Conservation (phyloP, 1,140 invertebrate genomes). For the Diorhabda carinulata region DNA sequence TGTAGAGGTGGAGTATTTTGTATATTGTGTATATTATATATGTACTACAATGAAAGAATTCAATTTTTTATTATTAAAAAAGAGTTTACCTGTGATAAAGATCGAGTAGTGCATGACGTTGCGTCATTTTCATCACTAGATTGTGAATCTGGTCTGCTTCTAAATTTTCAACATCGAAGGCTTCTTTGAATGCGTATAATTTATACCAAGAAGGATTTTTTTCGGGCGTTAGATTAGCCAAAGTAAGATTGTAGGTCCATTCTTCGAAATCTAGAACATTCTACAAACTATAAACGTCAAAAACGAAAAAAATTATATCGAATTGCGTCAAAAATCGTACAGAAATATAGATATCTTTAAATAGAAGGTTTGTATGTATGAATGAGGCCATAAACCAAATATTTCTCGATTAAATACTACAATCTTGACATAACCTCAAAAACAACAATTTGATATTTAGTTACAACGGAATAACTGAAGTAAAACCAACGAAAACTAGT, state of each 20-base stretch:
- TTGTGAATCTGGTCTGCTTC: slow-evolving; percentile 49
- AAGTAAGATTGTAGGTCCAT: slow-evolving; percentile 73
- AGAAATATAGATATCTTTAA: too few relatives aligned
- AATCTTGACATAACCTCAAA: too few relatives aligned
- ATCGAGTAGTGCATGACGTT: slow-evolving; percentile 36
- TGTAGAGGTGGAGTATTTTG: not conserved
- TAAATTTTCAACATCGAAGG: slow-evolving; percentile 55
- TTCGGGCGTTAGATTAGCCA: slow-evolving; percentile 60
- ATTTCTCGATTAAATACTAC: too few relatives aligned
- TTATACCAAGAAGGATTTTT: slow-evolving; percentile 56
- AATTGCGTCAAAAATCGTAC: too few relatives aligned
- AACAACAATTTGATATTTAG: too few relatives aligned
- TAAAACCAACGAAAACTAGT: not conserved
- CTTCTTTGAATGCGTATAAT: slow-evolving; percentile 64
- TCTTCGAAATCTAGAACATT: slow-evolving; percentile 65
- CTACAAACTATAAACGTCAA: slow-evolving; percentile 43
- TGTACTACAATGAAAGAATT: too few relatives aligned
- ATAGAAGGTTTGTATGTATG: too few relatives aligned
- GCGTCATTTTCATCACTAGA: slow-evolving; percentile 52
- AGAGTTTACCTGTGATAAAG: slow-evolving; percentile 37
- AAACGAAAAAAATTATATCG: too few relatives aligned
- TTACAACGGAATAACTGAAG: too few relatives aligned
- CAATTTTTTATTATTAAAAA: not conserved
- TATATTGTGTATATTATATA: not conserved
- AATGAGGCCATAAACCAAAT: too few relatives aligned